Percentiles rank a stretch among this genome's conserved stretches.
Evolutionary conservation across 2,797 vertebrate genomes (phyloP).

Genomic region (Enteromius mattozi): DNA sequence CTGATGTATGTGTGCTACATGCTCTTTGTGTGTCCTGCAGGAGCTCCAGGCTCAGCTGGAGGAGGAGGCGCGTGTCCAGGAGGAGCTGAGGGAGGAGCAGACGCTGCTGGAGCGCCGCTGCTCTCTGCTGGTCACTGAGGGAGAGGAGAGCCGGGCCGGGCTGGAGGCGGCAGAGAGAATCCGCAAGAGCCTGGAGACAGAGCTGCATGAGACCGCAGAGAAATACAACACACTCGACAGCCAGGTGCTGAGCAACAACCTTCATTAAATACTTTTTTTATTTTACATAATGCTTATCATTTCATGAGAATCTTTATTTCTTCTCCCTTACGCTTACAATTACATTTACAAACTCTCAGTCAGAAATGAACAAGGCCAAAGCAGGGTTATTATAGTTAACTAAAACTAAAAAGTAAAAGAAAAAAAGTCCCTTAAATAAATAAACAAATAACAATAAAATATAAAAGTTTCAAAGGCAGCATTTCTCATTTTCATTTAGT

Average conservation of each 20-base stretch:
- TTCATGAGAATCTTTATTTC: not conserved
- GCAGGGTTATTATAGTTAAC: not conserved
- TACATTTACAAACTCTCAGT: not conserved
- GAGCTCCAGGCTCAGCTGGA: slow-evolving; percentile 83
- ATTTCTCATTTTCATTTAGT: not conserved
- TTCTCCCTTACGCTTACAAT: not conserved
- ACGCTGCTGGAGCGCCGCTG: slow-evolving; percentile 78
- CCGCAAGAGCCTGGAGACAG: slow-evolving; percentile 77
- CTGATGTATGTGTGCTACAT: not conserved
- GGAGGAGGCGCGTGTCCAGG: slow-evolving; percentile 76
- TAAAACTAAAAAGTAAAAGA: not conserved
- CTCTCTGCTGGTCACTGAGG: slow-evolving; percentile 71
- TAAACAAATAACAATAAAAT: not conserved
- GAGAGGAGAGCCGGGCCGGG: slow-evolving; percentile 69
- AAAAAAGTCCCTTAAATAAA: not conserved
- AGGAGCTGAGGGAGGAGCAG: slow-evolving; percentile 76
- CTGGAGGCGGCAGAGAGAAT: slow-evolving; percentile 77
- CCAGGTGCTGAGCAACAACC: slow-evolving; percentile 71
- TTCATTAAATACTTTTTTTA: not conserved
- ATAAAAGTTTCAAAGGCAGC: not conserved
- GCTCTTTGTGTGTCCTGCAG: slow-evolving; percentile 62
- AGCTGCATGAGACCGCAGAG: slow-evolving; percentile 77
- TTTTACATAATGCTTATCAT: not conserved
- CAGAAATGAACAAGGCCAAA: slow-evolving; percentile 4
- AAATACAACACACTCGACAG: slow-evolving; percentile 78